These are phyloP conservation scores for Drosophila diplacantha DNA, from an alignment of 2,888 invertebrate species.

Conservation along the genomic window DNA sequence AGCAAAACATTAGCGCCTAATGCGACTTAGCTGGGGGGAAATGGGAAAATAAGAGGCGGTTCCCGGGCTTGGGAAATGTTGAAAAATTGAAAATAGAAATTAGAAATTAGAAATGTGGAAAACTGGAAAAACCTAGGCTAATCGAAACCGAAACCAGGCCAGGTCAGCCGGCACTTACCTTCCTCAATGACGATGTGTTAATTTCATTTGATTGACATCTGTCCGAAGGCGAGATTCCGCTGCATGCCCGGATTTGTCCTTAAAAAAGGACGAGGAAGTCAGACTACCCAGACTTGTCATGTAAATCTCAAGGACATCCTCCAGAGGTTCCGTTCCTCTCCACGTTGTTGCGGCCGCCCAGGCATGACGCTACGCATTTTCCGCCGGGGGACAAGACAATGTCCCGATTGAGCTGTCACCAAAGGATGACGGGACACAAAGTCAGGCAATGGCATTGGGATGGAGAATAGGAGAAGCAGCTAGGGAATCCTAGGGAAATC, in stretches of 20 bases:
- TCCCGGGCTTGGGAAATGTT: slow-evolving; percentile 5
- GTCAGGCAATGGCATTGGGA: slow-evolving; percentile 2
- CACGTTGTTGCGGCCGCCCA: slow-evolving; percentile 40
- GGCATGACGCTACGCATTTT: slow-evolving; percentile 38
- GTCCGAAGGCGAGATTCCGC: slow-evolving; percentile 40
- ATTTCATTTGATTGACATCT: slow-evolving; percentile 70
- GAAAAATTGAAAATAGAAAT: slow-evolving; percentile 1
- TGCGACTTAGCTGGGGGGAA: slow-evolving; percentile 39
- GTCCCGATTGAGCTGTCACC: slow-evolving; percentile 45
- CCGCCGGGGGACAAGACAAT: slow-evolving; percentile 9
- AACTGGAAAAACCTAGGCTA: slow-evolving; percentile 7
- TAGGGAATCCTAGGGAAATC: background rate
- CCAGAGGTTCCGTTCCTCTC: background rate
- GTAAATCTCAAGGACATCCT: slow-evolving; percentile 39
- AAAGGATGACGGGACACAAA: slow-evolving; percentile 25
- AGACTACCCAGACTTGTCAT: slow-evolving; percentile 36
- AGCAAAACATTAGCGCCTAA: slow-evolving; percentile 53
- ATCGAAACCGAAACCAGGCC: slow-evolving; percentile 4
- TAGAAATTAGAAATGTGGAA: background rate
- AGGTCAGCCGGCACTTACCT: slow-evolving; percentile 3
- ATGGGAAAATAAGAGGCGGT: slow-evolving; percentile 5
- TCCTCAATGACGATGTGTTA: slow-evolving; percentile 60
- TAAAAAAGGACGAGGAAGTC: slow-evolving; percentile 8
- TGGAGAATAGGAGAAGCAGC: background rate
- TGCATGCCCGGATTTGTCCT: slow-evolving; percentile 9